Evolutionary conservation across 1,140 invertebrate species (phyloP), one percentile per base, ranked within the genome.

Genomic region (Melitaea cinxia): DNA sequence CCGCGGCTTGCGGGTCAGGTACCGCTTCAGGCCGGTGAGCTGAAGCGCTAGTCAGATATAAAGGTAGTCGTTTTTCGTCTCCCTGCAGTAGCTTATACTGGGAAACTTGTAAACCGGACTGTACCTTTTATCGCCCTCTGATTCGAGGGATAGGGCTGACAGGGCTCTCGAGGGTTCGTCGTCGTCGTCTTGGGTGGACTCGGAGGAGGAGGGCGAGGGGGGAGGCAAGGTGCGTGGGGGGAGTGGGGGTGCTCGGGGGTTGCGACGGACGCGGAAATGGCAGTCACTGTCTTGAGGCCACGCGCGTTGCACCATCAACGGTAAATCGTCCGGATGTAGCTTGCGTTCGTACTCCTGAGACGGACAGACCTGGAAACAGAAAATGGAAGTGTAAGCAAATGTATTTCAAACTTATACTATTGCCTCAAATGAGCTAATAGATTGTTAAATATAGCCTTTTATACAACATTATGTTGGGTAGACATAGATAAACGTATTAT

Each of bases 251-350:
- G 95, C 95, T 71, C 96, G 94, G 0, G 94, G 94, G 88, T 96
- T 96, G 49, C 95, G 92, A 47, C 95, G 93, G 39, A 97, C 94
- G 9, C 96, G 90, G 83, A 96, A 95, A 82, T 96, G 95, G 53
- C 95, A 95, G 74, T 89, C 80, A 50, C 73, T 82, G 73, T 94
- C 93, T 5, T 92, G 83, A 47, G 92, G 92, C 94, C 97, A 97
- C 33, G 94, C 93, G 61, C 94, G 94, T 78, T 97, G 96, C 19
- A 97, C 96, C 68, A 94, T 93, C n/a, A 98, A 92, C 0, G 96
- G 96, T 62, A 95, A 92, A 83, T 98, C 97, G 70, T 97, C 96
- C 0, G 95, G 95, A 82, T 97, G 96, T 30, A 98, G 85, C 87
- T 97, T 97, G 23, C 96, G 93, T 85, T 97, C 96, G 87, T 96